Conservation (phyloP, 2,113 vertebrate species). For the Atractosteus spatula region DNA sequence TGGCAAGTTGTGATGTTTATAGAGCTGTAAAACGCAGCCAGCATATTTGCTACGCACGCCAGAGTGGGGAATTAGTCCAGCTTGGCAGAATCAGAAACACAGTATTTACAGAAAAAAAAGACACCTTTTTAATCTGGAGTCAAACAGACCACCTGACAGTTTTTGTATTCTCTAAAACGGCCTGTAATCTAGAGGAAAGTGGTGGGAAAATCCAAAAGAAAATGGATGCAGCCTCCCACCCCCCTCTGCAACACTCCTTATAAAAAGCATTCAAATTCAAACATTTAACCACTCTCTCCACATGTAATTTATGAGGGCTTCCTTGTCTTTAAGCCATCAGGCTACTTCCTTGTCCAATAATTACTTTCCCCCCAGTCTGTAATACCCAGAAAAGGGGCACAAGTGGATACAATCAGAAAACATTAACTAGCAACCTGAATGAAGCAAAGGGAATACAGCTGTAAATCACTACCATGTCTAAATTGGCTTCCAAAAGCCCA, state of each 20-base stretch:
- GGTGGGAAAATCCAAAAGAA: too few relatives aligned
- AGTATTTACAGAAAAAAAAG: background rate
- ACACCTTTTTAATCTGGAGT: background rate
- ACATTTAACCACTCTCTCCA: too few relatives aligned
- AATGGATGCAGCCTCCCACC: too few relatives aligned
- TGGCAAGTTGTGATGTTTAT: background rate
- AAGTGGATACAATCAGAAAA: conserved; percentile 46
- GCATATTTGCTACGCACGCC: background rate
- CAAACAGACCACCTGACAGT: too few relatives aligned
- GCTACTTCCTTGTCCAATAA: too few relatives aligned
- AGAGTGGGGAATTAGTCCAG: background rate
- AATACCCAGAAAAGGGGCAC: conserved; percentile 17
- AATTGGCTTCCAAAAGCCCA: conserved; percentile 55
- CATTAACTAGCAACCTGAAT: conserved; percentile 52
- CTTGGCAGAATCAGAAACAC: background rate
- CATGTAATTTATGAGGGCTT: too few relatives aligned
- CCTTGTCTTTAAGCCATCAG: too few relatives aligned
- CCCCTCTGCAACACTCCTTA: too few relatives aligned
- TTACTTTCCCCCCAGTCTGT: too few relatives aligned
- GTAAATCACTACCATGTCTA: conserved; percentile 46
- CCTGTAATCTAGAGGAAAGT: too few relatives aligned
- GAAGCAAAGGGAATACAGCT: conserved; percentile 45
- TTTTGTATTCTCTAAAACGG: too few relatives aligned
- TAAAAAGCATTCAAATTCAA: too few relatives aligned
- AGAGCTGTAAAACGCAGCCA: background rate